Evolutionary conservation across 2,888 invertebrate species (phyloP), one percentile per base, ranked within the genome.

Genomic region (Volucella inflata): DNA sequence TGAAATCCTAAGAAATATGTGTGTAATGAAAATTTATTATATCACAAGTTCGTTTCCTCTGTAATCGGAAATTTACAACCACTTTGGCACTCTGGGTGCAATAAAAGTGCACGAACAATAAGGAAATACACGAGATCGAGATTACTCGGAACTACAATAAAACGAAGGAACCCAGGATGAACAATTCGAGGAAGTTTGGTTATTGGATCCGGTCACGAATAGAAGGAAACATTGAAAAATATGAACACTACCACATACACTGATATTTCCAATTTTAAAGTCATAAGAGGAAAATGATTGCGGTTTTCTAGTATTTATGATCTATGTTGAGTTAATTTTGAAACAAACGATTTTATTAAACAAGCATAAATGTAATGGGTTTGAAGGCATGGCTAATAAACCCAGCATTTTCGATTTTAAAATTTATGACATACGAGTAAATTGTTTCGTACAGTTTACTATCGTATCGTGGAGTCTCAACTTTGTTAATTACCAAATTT

Each of bases 1-100:
- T 36, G 48, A 48, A 79, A 40, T 21, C 38, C 21, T 12, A 42
- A 42, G 71, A 64, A 65, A 79, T 65, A 60, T 72, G 67, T 51
- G 30, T 51, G 44, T 72, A 57, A 76, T 80, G 76, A 80, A 71
- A 80, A 80, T 85, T 67, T 85, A 85, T 85, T 72, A 78, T 64
- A 85, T 71, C 76, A 62, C 40, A 71, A 62, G 67, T 80, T 51
- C 67, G 60, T 76, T 80, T 85, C 68, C 76, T 72, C 44, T 64
- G 81, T 72, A 85, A 81, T 81, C 67, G 67, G 30, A 85, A 85
- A 85, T 85, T 85, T 77, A 81, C 72, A 81, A 74, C 72, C 68
- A 71, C 76, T 81, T 72, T 71, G 53, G 77, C 72, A 77, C 59
- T 48, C 71, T 46, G 55, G 75, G 76, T 81, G 81, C 85, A 81